phyloP scores from a whole-genome alignment of 2,113 vertebrate species.

The Rostratula benghalensis region DNA sequence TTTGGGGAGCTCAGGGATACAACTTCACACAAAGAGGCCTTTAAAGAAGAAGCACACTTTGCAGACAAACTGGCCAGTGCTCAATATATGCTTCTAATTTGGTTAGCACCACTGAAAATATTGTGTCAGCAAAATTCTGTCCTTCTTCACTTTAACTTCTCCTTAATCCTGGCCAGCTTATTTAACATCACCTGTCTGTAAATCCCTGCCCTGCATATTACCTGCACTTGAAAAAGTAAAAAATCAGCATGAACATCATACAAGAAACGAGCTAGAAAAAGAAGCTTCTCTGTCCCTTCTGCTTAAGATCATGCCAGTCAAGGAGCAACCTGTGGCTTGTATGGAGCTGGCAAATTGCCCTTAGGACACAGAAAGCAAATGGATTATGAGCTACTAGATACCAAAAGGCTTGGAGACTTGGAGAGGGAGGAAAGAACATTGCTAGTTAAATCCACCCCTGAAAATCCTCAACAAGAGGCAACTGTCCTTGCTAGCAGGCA shows the following conservation, averaged over 20 bases:
- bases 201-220: background rate
- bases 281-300: background rate
- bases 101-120: background rate
- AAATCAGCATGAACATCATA: background rate
- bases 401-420: background rate
- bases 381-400: background rate
- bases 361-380: background rate
- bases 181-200: background rate
- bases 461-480: conserved; percentile 10
- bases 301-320: background rate
- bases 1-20: background rate
- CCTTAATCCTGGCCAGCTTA: background rate
- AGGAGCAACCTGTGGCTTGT: background rate
- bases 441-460: background rate
- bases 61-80: background rate
- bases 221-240: background rate
- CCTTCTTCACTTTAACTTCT: background rate
- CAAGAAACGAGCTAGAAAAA: background rate
- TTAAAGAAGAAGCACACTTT: background rate
- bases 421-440: background rate
- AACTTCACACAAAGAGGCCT: background rate
- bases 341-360: background rate
- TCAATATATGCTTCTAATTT: background rate
- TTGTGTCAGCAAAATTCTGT: background rate
- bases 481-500: background rate